Evolutionary conservation across 2,797 vertebrate species (phyloP), one percentile per base, ranked within the genome.

Genomic region (Scleropages formosus): DNA sequence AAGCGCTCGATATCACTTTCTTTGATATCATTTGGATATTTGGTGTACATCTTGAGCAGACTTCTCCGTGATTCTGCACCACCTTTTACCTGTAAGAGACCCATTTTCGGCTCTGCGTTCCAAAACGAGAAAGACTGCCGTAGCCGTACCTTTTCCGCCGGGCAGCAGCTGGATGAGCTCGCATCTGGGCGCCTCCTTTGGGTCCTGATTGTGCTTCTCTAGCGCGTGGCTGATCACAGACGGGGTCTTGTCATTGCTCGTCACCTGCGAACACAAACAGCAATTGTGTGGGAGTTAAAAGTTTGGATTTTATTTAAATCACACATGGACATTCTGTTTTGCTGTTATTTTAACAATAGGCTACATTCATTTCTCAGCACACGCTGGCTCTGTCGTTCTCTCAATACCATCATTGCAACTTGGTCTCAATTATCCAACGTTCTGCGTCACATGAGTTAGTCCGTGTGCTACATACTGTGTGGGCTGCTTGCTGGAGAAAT

Each of bases 231-330:
- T 92, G 77, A 96, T 92, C 75, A 96, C 93, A 56, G 92, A 87
- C 47, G 94, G 95, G 24, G 95, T 91, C 87, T 98, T 98, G 85
- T 98, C 95, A 78, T 97, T 95, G 84, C 95, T 97, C 0, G 93
- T 95, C 70, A 98, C 94, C 96, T 97, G 86, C 77, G 64, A 73
- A 74, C 63, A 77, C 24, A 78, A 59, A 76, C n/a, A 60, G 80
- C 22, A 24, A 67, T 13, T 49, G 27, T 69, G 51, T 24, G 51
- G 18, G 20, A 24, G 20, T 4, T 15, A 49, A 20, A 20, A 26
- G 15, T 71, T 10, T 26, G 31, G 27, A 15, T 31, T 49, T 69
- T 49, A 44, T 71, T 56, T 71, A 71, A 71, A 56, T 58, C 27
- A 71, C 69, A 71, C 71, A 58, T 46, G 47, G 47, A 6, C 69